Conservation (phyloP, 35 echinoderm and acorn worm species). For the Acanthaster planci region DNA sequence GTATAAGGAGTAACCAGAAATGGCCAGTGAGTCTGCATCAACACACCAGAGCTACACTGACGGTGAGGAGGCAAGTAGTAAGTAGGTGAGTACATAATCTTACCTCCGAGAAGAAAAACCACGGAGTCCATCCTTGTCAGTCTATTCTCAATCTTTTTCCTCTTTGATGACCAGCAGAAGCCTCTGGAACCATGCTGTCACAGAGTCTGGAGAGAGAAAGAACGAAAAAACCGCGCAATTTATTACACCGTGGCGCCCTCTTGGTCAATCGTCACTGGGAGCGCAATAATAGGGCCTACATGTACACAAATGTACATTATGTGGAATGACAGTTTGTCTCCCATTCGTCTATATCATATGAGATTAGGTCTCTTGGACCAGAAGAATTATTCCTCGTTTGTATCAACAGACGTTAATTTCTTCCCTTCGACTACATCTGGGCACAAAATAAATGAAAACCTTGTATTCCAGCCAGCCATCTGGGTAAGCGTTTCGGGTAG, state of each 20-base stretch:
- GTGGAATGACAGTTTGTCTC: background rate
- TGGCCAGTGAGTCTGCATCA: too few relatives aligned
- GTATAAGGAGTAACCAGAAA: too few relatives aligned
- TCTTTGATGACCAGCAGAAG: conserved; percentile 41
- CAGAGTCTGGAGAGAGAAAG: conserved; percentile 1
- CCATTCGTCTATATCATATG: background rate
- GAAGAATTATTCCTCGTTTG: background rate
- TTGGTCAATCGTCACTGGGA: background rate
- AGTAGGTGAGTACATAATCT: too few relatives aligned
- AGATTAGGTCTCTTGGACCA: background rate
- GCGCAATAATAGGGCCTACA: background rate
- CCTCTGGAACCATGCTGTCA: conserved; percentile 34
- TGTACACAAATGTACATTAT: too few relatives aligned
- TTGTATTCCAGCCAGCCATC: conserved; percentile 21
- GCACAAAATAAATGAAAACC: conserved; percentile 10
- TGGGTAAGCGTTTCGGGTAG: conserved; percentile 49
- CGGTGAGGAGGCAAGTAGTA: too few relatives aligned
- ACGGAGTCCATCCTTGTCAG: too few relatives aligned
- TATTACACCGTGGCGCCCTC: background rate
- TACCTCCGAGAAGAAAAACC: too few relatives aligned
- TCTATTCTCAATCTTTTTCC: too few relatives aligned
- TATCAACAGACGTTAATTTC: too few relatives aligned
- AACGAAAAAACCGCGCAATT: background rate
- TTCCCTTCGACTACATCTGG: too few relatives aligned
- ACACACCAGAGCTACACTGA: too few relatives aligned